A percentile compares a stretch with the other conserved stretches of the same genome.
These are phyloP conservation scores for Malacoctenus gilli DNA, from an alignment of 2,797 vertebrate genomes.

Conservation along the genomic window DNA sequence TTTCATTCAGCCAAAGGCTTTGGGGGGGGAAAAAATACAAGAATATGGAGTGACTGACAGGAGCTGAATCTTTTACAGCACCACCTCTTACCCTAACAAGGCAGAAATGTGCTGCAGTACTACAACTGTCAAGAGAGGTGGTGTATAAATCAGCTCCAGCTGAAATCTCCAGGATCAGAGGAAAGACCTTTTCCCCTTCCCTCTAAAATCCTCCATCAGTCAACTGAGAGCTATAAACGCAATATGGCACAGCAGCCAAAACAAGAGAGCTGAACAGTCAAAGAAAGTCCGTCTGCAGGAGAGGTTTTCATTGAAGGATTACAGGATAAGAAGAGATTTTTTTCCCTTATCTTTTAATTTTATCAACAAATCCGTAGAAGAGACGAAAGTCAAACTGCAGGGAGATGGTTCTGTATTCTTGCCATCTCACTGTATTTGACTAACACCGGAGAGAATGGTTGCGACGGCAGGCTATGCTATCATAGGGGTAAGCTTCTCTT, in stretches of 20 bases:
- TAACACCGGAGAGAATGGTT: slow-evolving; percentile 5
- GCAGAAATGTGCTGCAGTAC: slow-evolving; percentile 5
- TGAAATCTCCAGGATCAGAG: slow-evolving; percentile 30
- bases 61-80: no score
- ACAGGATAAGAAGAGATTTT: slow-evolving; percentile 36
- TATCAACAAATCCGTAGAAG: slow-evolving; percentile 48
- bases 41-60: no score
- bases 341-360: slow-evolving; percentile 43
- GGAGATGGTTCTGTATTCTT: slow-evolving; percentile 17
- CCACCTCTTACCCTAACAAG: background rate
- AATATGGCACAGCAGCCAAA: slow-evolving; percentile 13
- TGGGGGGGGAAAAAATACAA: no score
- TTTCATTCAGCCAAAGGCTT: no score
- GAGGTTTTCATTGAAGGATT: slow-evolving; percentile 49
- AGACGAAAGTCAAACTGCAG: slow-evolving; percentile 30
- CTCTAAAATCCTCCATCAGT: slow-evolving; percentile 20
- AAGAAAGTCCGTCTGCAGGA: slow-evolving; percentile 24
- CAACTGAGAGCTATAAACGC: slow-evolving; percentile 22
- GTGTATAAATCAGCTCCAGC: slow-evolving; percentile 14
- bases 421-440: background rate
- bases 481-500: no score
- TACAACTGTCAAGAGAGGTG: slow-evolving; percentile 6
- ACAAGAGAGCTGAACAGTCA: slow-evolving; percentile 30
- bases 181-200: slow-evolving; percentile 14
- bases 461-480: background rate